Conservation (phyloP, 2,888 invertebrate species). For the Agrilus mali region DNA sequence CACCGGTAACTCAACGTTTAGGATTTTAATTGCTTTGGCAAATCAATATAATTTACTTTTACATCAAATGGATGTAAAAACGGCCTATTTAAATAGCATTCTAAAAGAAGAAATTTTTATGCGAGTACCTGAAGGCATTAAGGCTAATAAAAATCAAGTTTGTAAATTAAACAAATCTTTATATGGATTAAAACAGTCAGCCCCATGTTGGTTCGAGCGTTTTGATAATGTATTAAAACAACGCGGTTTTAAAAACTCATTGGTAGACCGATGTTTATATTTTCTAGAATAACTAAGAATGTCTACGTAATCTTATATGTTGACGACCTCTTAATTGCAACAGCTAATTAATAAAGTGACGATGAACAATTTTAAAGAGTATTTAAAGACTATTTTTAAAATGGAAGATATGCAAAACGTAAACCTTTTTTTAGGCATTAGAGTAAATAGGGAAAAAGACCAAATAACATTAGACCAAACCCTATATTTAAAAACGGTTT, state of each 20-base stretch:
- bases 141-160: constrained; percentile 7
- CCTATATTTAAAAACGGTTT: constrained; percentile 11
- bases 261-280: constrained; percentile 11
- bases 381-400: constrained; percentile 13
- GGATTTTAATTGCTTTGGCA: constrained; percentile 12
- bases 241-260: constrained; percentile 7
- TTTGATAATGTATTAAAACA: constrained; percentile 7
- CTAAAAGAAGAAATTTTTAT: too few relatives aligned
- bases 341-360: constrained; percentile 2
- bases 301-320: constrained; percentile 14
- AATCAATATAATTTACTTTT: constrained; percentile 11
- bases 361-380: constrained; percentile 13
- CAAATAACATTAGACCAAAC: constrained; percentile 10
- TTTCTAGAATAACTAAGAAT: constrained; percentile 8
- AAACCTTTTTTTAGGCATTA: constrained; percentile 13
- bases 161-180: constrained; percentile 16
- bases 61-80: constrained; percentile 17
- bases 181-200: constrained; percentile 18
- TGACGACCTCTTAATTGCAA: constrained; percentile 11
- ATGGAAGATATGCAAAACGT: constrained; percentile 15
- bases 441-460: too few relatives aligned
- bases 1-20: constrained; percentile 11
- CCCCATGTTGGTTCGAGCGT: constrained; percentile 10
- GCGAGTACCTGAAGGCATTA: constrained; percentile 16
- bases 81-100: constrained; percentile 18